Evolutionary conservation across 2,888 invertebrate species (phyloP).

Genomic region (Thymelicus sylvestris): DNA sequence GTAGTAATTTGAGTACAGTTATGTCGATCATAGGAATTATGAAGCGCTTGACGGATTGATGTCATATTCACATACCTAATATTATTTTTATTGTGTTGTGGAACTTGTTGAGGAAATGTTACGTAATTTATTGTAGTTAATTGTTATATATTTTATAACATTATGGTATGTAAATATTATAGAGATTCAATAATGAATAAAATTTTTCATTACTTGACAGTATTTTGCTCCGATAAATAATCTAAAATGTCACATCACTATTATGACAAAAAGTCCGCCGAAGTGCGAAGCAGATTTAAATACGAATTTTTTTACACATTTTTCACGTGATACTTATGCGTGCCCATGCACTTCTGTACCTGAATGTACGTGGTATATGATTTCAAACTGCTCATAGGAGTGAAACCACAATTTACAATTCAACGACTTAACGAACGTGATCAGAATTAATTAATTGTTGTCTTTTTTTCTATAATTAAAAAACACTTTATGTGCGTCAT

Average conservation of each 20-base stretch:
- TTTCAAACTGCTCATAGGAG: slow-evolving; percentile 31
- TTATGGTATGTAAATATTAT: no score
- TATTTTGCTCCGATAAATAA: no score
- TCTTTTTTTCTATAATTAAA: slow-evolving; percentile 51
- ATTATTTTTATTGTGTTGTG: no score
- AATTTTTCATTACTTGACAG: neutral
- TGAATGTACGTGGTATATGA: slow-evolving; percentile 24
- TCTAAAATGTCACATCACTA: no score
- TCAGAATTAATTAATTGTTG: slow-evolving; percentile 31
- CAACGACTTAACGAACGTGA: slow-evolving; percentile 31
- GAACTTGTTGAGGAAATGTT: no score
- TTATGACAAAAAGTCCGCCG: no score
- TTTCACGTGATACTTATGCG: neutral
- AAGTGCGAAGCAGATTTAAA: no score
- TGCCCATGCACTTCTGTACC: neutral
- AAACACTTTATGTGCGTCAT: slow-evolving; percentile 47
- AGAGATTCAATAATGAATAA: neutral
- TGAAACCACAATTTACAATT: slow-evolving; percentile 38
- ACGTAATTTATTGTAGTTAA: no score
- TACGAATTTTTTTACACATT: neutral
- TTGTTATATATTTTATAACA: no score
- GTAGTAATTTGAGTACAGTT: slow-evolving; percentile 14
- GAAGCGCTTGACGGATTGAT: no score
- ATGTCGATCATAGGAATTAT: neutral
- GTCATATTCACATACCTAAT: no score